Evolutionary conservation across 2,797 vertebrate genomes (phyloP), one percentile per base, ranked within the genome.

Genomic region (Myripristis murdjan): DNA sequence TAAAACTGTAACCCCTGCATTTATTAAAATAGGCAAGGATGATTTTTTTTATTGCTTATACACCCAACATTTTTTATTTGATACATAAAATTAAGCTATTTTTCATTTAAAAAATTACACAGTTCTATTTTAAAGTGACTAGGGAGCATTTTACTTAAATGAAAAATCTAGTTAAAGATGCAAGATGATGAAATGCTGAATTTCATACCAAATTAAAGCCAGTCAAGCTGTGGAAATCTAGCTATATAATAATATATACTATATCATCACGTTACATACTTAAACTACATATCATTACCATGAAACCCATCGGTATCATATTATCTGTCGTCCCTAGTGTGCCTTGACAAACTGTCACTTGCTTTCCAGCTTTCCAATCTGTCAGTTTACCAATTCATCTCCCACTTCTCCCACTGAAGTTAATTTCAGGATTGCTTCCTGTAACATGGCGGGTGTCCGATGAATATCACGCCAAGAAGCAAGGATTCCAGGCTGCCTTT

Each of bases 371-470:
- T 44, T 18, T 69, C 37, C 33, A 26, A 41, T 41, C 39, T 41
- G 14, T 41, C 39, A 41, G 14, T 22, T 44, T 33, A 20, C 28
- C 43, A 43, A 46, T 35, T 62, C 0, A 55, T 31, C 48, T 18
- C 28, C 57, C 4, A 1, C 43, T 71, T 55, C 4, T 49, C 53
- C 51, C 23, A 58, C 10, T 23, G 46, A 79, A 43, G 54, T 69
- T 65, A 62, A 79, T 81, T 84, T 62, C 69, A 41, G 48, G 54
- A 74, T 28, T 66, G 26, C 22, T 81, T 60, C 56, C 64, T 52
- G 65, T 62, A 77, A 75, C 57, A 52, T 47, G 35, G 23, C 51
- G 56, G 59, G 23, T 52, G 61, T 77, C 58, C 52, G 35, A 66
- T 59, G 46, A 73, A 59, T 5, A 63, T 66, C 37, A 54, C 51